Base-by-base conservation (phyloP, 1,140 invertebrate species). In the Alviniconcha marisindica region DNA sequence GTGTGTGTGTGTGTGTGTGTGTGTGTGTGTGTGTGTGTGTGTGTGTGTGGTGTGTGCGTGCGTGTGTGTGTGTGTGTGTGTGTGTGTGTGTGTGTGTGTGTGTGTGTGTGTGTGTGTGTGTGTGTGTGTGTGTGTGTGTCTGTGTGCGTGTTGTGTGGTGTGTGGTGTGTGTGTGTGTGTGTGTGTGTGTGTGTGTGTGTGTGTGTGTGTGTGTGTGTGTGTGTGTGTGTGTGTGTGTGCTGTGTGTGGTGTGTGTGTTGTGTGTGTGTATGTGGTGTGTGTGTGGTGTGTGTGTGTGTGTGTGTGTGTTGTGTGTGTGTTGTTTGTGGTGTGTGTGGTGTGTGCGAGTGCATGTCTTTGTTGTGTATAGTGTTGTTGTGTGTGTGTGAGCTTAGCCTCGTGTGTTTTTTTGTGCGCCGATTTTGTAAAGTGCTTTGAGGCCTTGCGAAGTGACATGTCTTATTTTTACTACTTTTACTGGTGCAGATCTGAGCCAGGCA, bases 11-110 rank as follows among this genome's bases (percentile, higher is more conserved):
- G 44, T 48, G 44, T 48, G 44, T 48, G 44, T 48, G 44, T 48
- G 44, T 48, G 44, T 48, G 44, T 48, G 44, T 48, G 44, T 48
- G 44, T 5, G 18, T 48, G 44, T 48, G 18, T 48, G 44, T 48
- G 44, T 48, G 44, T n/a, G n/a, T n/a, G 7, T 51, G 48, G 56
- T 60, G 18, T 60, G 56, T 60, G 18, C 28, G n/a, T 69, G 63
- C 63, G 31, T 10, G 31, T 21, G 63, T 36, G 28, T 21, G 63
- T 36, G 5, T 21, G 63, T 1, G 33, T 21, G 63, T 69, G 63
- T 36, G 63, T 69, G 63, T 36, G 63, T 69, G 63, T 36, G 63
- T 69, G 63, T 69, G 31, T 69, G 63, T 36, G 63, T 69, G 63
- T 36, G 63, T 69, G 63, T 36, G 63, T 69, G 33, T 36, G 33